Evolutionary conservation across 2,113 vertebrate species (phyloP).

Genomic region (Datnioides undecimradiatus): DNA sequence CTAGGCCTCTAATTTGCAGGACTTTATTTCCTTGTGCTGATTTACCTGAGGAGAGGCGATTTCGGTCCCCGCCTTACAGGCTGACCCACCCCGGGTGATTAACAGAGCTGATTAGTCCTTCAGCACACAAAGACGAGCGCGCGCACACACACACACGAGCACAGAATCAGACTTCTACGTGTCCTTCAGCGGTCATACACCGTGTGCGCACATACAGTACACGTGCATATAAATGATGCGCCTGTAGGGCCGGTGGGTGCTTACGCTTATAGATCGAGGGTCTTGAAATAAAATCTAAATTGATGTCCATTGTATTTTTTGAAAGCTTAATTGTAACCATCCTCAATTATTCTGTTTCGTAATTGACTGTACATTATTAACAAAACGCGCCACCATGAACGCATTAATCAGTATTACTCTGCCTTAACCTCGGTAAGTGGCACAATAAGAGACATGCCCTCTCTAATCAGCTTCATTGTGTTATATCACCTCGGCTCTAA

Average conservation of each 20-base stretch:
- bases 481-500: constrained; percentile 77
- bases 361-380: constrained; percentile 75
- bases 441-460: constrained; percentile 81
- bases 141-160: not conserved
- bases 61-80: constrained; percentile 60
- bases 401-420: constrained; percentile 78
- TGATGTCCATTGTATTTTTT: constrained; percentile 68
- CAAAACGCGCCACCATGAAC: constrained; percentile 64
- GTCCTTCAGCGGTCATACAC: constrained; percentile 54
- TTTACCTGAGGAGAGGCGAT: constrained; percentile 68
- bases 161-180: constrained; percentile 31
- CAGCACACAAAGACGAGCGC: too few species aligned
- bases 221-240: constrained; percentile 23
- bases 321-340: constrained; percentile 64
- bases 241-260: not conserved
- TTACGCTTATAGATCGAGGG: constrained; percentile 6
- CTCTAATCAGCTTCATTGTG: constrained; percentile 81
- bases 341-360: constrained; percentile 57
- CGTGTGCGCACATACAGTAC: not conserved
- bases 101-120: constrained; percentile 74
- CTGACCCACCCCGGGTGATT: constrained; percentile 75
- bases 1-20: constrained; percentile 69
- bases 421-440: constrained; percentile 78
- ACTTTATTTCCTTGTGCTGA: constrained; percentile 76
- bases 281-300: constrained; percentile 54